These are phyloP conservation scores for Pionites leucogaster DNA, from an alignment of 2,113 vertebrate species.

Conservation along the genomic window DNA sequence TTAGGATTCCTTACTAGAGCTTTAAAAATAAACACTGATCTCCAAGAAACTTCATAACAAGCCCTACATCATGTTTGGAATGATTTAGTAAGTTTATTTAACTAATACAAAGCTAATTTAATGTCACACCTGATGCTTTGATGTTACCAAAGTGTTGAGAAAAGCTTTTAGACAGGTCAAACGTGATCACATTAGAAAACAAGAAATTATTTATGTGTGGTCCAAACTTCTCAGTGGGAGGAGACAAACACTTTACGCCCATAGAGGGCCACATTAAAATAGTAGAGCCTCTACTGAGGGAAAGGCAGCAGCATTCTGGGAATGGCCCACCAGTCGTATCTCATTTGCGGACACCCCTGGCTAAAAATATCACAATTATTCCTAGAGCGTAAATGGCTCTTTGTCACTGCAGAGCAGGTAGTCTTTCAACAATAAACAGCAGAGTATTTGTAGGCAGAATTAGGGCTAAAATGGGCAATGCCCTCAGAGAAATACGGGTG, in stretches of 20 bases:
- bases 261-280: neutral
- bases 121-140: neutral
- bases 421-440: neutral
- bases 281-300: neutral
- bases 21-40: neutral
- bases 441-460: neutral
- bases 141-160: neutral
- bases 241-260: neutral
- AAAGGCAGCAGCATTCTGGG: neutral
- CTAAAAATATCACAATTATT: neutral
- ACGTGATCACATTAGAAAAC: neutral
- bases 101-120: conserved; percentile 12
- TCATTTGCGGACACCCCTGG: neutral
- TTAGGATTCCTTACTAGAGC: neutral
- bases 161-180: neutral
- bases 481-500: neutral
- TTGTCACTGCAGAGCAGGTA: neutral
- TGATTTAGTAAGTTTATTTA: neutral
- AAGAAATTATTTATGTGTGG: neutral
- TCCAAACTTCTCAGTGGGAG: neutral
- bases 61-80: neutral
- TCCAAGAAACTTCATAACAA: neutral
- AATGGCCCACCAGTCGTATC: accelerated
- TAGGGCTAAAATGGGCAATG: neutral
- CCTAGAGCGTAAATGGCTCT: neutral